Percentiles rank a stretch among this genome's conserved stretches.
Conservation (phyloP, 2,888 invertebrate genomes). For the Ariolimax columbianus region DNA sequence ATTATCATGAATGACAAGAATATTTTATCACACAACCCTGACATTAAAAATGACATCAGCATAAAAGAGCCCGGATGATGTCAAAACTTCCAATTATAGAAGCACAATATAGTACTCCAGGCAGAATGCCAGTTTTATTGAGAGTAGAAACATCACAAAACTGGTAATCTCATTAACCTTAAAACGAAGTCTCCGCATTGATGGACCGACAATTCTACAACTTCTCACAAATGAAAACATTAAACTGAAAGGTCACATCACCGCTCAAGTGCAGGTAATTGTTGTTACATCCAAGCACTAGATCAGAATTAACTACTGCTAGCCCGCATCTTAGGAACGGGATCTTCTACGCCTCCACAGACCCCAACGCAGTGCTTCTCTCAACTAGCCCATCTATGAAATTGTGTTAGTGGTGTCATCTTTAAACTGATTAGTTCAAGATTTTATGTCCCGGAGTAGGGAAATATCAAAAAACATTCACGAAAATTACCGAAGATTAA, state of each 20-base stretch:
- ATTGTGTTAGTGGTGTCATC: not conserved
- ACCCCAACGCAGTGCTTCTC: not conserved
- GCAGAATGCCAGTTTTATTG: not conserved
- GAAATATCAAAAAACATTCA: constrained; percentile 12
- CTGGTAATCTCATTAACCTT: constrained; percentile 25
- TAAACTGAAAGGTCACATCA: not conserved
- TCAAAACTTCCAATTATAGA: constrained; percentile 1
- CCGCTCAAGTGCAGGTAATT: constrained; percentile 22
- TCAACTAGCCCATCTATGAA: not conserved
- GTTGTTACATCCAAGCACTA: not conserved
- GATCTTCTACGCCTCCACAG: not conserved
- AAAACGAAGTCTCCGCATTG: not conserved
- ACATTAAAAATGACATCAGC: not conserved
- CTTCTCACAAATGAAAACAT: not conserved
- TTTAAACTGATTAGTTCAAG: constrained; percentile 20
- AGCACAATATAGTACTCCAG: constrained; percentile 1
- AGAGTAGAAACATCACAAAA: not conserved
- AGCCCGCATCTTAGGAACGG: constrained; percentile 4
- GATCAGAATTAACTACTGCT: not conserved
- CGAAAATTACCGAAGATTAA: constrained; percentile 21
- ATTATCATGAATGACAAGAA: not conserved
- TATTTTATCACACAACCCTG: not conserved
- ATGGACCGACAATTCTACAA: not conserved
- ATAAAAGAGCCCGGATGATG: constrained; percentile 15
- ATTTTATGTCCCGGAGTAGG: not conserved